Conservation (phyloP, 2,888 invertebrate genomes). For the Dioctria rufipes region DNA sequence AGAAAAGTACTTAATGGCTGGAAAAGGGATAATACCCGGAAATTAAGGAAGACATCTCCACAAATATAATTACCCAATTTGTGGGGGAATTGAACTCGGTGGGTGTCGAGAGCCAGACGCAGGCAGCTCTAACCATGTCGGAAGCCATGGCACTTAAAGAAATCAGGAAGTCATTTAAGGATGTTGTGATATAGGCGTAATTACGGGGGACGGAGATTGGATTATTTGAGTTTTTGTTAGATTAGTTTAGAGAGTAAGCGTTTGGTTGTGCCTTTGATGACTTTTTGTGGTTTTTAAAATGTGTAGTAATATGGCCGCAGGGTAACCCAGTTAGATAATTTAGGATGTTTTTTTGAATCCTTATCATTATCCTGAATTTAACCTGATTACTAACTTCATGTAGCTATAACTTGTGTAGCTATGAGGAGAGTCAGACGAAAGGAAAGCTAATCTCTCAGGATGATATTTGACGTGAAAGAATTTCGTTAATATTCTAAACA, state of each 20-base stretch:
- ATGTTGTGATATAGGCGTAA: not conserved
- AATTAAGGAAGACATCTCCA: slow-evolving; percentile 29
- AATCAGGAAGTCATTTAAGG: not conserved
- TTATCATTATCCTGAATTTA: no score
- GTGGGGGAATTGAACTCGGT: not conserved
- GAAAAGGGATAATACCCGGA: slow-evolving; percentile 1
- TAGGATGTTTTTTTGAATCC: no score
- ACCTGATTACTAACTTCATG: no score
- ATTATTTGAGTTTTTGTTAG: not conserved
- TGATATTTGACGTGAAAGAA: no score
- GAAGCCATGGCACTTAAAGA: not conserved
- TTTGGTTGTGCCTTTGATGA: not conserved
- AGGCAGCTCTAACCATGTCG: not conserved
- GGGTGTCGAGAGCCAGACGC: not conserved
- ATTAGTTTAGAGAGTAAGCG: not conserved
- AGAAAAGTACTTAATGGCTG: slow-evolving; percentile 13
- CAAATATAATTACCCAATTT: slow-evolving; percentile 31
- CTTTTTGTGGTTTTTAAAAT: no score
- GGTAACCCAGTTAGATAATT: no score
- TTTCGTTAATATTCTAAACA: no score
- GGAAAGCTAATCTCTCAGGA: no score
- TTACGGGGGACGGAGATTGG: not conserved
- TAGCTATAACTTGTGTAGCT: no score
- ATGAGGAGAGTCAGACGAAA: no score
- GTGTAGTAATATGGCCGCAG: no score